Conservation (phyloP, 2,797 vertebrate genomes). For the Lacerta agilis region DNA sequence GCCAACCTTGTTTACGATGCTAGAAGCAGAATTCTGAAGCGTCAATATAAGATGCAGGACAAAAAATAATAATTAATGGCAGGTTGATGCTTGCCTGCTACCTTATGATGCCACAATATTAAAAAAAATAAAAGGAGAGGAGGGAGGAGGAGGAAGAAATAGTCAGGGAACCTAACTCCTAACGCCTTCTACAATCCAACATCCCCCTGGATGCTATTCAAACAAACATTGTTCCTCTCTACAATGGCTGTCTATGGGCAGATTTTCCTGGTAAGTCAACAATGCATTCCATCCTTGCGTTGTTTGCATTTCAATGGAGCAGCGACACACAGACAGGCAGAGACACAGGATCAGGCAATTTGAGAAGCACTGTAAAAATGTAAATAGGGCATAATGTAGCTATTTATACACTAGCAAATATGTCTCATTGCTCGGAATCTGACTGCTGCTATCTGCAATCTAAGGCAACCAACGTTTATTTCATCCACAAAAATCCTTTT, state of each 20-base stretch:
- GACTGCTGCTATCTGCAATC: background rate
- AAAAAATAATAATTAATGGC: too few relatives aligned
- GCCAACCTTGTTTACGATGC: background rate
- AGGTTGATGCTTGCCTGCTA: background rate
- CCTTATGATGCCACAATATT: background rate
- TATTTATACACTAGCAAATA: too few relatives aligned
- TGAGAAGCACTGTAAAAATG: slow-evolving; percentile 29
- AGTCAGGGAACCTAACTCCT: background rate
- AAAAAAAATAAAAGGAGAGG: background rate
- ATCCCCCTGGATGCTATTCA: background rate
- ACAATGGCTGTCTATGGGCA: background rate
- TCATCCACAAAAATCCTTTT: background rate
- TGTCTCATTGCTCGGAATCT: background rate
- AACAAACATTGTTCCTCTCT: background rate
- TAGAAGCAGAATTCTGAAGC: background rate
- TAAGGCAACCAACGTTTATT: background rate
- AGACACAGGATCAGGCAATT: background rate
- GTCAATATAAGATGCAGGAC: background rate
- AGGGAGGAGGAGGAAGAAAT: background rate
- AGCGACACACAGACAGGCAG: background rate
- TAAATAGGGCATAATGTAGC: background rate
- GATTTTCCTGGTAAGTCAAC: background rate
- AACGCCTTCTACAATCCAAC: background rate
- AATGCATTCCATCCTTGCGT: background rate
- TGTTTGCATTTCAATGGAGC: slow-evolving; percentile 13